These are phyloP conservation scores for Drosophila sturtevanti DNA, from an alignment of 1,140 invertebrate species.

Conservation along the genomic window DNA sequence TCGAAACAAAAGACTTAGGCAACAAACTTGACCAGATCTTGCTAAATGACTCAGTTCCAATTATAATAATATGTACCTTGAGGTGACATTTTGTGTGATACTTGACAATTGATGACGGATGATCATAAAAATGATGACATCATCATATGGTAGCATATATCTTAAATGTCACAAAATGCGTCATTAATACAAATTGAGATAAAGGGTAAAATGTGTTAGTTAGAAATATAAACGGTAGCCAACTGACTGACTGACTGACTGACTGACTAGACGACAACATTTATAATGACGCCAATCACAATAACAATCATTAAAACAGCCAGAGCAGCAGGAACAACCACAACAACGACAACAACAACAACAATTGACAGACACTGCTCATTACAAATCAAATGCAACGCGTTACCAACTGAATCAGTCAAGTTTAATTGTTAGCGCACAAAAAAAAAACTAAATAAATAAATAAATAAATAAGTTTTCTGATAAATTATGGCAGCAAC, in stretches of 20 bases:
- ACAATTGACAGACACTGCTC: slow-evolving; percentile 59
- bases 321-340: too few species aligned
- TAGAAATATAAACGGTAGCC: slow-evolving; percentile 50
- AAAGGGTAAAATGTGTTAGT: slow-evolving; percentile 63
- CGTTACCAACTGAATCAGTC: slow-evolving; percentile 75
- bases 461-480: background rate
- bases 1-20: slow-evolving; percentile 77
- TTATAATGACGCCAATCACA: slow-evolving; percentile 66
- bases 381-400: slow-evolving; percentile 79
- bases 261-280: slow-evolving; percentile 68
- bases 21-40: slow-evolving; percentile 46
- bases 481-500: slow-evolving; percentile 69
- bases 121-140: slow-evolving; percentile 48
- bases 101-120: slow-evolving; percentile 34
- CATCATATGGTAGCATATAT: slow-evolving; percentile 25
- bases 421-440: slow-evolving; percentile 67
- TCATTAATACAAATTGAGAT: slow-evolving; percentile 54
- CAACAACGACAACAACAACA: slow-evolving; percentile 26
- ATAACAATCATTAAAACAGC: too few species aligned
- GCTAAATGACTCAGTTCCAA: slow-evolving; percentile 34
- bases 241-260: slow-evolving; percentile 27
- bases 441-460: slow-evolving; percentile 37
- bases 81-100: slow-evolving; percentile 55
- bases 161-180: slow-evolving; percentile 73
- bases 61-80: slow-evolving; percentile 16